Conservation (phyloP, 2,797 vertebrate genomes). For the Ctenopoma multispine region DNA sequence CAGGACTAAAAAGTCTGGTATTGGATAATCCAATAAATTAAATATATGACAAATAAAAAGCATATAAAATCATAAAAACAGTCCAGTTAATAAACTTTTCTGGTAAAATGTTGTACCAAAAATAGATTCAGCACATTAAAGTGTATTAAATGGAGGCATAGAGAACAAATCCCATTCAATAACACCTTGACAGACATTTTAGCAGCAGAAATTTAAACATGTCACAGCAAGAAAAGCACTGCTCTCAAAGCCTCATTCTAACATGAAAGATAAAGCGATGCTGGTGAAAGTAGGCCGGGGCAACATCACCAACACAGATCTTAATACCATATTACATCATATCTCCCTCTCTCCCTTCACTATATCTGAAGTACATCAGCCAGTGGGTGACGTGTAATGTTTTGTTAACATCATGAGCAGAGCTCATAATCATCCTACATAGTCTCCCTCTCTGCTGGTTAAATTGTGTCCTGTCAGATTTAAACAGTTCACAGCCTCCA, state of each 20-base stretch:
- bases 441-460: conserved; percentile 31
- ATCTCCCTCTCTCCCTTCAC: background rate
- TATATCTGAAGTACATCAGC: background rate
- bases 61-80: background rate
- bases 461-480: conserved; percentile 20
- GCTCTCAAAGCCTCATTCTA: background rate
- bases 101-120: too few species aligned
- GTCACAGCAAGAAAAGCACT: too few species aligned
- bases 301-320: conserved; percentile 33
- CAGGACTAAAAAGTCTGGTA: background rate
- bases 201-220: too few species aligned
- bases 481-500: conserved; percentile 11
- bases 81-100: too few species aligned
- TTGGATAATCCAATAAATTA: background rate
- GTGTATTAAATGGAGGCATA: too few species aligned
- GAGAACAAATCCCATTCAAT: too few species aligned
- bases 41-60: background rate
- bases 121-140: too few species aligned
- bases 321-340: conserved; percentile 46
- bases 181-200: too few species aligned
- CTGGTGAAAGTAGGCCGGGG: conserved; percentile 39
- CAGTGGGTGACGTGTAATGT: conserved; percentile 3
- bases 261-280: conserved; percentile 6
- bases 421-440: conserved; percentile 15
- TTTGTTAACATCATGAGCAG: conserved; percentile 19